Conservation (phyloP, 2,888 invertebrate genomes). For the Cloeon dipterum region DNA sequence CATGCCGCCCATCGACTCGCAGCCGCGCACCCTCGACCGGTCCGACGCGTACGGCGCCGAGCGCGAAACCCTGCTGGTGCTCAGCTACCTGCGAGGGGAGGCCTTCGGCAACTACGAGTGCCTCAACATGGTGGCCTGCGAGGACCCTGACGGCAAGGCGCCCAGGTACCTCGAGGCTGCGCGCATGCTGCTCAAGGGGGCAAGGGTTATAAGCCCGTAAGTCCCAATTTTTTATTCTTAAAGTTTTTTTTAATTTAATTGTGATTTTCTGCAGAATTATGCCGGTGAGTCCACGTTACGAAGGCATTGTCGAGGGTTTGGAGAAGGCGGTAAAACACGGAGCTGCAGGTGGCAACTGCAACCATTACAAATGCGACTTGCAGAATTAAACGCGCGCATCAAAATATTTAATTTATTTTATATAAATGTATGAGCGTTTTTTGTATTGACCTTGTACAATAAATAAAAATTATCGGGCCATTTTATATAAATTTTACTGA, state of each 20-base stretch:
- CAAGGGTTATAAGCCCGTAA: conserved; percentile 41
- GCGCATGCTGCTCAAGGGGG: conserved; percentile 47
- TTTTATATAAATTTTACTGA: too few species aligned
- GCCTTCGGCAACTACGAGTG: conserved; percentile 28
- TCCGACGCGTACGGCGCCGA: conserved; percentile 31
- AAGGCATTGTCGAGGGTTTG: not conserved
- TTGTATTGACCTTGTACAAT: too few species aligned
- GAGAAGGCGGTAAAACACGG: not conserved
- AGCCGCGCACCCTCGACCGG: conserved; percentile 15
- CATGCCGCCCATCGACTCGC: not conserved
- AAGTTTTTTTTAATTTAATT: not conserved
- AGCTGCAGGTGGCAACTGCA: not conserved
- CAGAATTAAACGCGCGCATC: too few species aligned
- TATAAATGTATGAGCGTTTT: too few species aligned
- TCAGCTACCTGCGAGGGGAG: conserved; percentile 43
- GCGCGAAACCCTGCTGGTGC: conserved; percentile 43
- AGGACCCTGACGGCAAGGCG: conserved; percentile 40
- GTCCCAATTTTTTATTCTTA: too few species aligned
- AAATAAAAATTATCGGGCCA: too few species aligned
- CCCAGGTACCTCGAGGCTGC: conserved; percentile 52
- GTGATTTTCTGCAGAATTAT: not conserved
- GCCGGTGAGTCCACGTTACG: not conserved
- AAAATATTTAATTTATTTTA: too few species aligned
- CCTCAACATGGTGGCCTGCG: conserved; percentile 51
- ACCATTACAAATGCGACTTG: not conserved